Evolutionary conservation across 2,888 invertebrate genomes (phyloP).

Genomic region (Leucozona laternaria): DNA sequence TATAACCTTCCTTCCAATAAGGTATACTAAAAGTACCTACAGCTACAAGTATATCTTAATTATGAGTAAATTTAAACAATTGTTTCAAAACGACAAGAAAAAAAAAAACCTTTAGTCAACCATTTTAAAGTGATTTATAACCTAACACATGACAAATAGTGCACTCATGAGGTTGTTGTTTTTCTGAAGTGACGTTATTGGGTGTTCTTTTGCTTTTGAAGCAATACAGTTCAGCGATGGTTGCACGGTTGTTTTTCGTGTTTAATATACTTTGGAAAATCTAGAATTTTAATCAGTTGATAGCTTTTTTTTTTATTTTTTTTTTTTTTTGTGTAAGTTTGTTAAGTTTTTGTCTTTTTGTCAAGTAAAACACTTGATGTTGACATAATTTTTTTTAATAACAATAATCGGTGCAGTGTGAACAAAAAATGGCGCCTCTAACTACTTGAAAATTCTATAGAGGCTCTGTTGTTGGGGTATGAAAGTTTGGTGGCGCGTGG

Average conservation of each 20-base stretch:
- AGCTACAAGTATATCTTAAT: constrained; percentile 23
- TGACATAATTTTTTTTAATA: constrained; percentile 14
- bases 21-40: background rate
- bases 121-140: constrained; percentile 30
- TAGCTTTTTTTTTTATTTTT: background rate
- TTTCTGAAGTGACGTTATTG: constrained; percentile 13
- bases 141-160: constrained; percentile 14
- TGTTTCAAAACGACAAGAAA: background rate
- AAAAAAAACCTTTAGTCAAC: background rate
- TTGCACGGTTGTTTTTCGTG: constrained; percentile 33
- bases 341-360: too few relatives aligned
- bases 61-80: constrained; percentile 4
- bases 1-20: too few relatives aligned
- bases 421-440: constrained; percentile 11
- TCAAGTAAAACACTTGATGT: constrained; percentile 22
- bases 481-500: constrained; percentile 16
- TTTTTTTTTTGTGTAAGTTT: too few relatives aligned
- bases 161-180: background rate
- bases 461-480: background rate
- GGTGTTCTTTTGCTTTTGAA: constrained; percentile 7
- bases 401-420: constrained; percentile 1
- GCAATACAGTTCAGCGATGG: background rate
- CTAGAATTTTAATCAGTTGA: constrained; percentile 24
- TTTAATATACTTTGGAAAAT: constrained; percentile 18
- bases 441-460: constrained; percentile 1